These are phyloP conservation scores for Anastrepha obliqua DNA, from an alignment of 1,140 invertebrate species.

Conservation along the genomic window DNA sequence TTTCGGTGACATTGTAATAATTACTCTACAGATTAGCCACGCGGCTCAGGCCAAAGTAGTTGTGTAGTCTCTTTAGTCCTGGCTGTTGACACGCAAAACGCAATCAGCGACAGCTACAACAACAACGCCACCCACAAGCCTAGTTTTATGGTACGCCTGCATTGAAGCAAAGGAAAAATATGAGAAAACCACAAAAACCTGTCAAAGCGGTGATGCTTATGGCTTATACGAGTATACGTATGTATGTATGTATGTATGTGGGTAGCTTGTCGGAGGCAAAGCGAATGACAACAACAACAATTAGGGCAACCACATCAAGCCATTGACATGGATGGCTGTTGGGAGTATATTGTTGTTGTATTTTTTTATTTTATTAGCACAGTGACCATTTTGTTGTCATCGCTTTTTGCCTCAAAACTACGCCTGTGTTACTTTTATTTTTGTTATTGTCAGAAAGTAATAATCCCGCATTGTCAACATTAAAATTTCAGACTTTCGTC, in stretches of 20 bases:
- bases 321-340: background rate
- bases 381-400: slow-evolving; percentile 33
- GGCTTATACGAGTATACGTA: background rate
- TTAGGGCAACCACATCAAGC: background rate
- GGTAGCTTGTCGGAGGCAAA: background rate
- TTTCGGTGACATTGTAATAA: slow-evolving; percentile 50
- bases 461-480: slow-evolving; percentile 14
- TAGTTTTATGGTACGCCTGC: slow-evolving; percentile 27
- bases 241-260: too few species aligned
- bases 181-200: slow-evolving; percentile 6
- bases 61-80: background rate
- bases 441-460: background rate
- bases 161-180: background rate
- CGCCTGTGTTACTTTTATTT: background rate
- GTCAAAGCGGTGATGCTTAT: background rate
- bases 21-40: slow-evolving; percentile 53
- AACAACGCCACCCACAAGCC: background rate
- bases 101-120: slow-evolving; percentile 44
- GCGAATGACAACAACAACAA: slow-evolving; percentile 4
- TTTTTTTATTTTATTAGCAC: background rate
- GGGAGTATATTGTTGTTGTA: background rate
- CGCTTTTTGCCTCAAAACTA: background rate
- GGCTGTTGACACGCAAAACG: slow-evolving; percentile 37
- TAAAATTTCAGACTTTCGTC: slow-evolving; percentile 22
- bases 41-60: background rate